Evolutionary conservation across 1,140 invertebrate species (phyloP), one percentile per base, ranked within the genome.

Genomic region (Sinella curviseta): DNA sequence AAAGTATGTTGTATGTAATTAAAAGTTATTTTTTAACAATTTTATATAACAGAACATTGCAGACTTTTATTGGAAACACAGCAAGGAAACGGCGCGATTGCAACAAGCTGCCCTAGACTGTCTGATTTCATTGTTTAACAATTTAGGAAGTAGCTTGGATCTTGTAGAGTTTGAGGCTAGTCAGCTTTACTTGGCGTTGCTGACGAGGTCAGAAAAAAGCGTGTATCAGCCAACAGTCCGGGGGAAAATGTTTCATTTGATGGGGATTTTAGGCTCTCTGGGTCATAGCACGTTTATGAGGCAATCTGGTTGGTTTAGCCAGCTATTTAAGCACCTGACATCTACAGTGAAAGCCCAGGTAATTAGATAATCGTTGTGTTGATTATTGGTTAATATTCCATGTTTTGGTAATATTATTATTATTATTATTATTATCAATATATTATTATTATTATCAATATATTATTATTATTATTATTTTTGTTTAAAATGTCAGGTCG

Each of bases 181-280:
- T n/a, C 26, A 54, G 17, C 74, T 83, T 33, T 83, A 83, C 39
- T 65, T 35, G 28, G 30, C 75, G 20, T 30, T 83, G 1, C 36
- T 81, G 28, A 26, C 26, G 12, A 12, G n/a, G 8, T 77, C 81
- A 0, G 81, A 81, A 65, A 79, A 78, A 54, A 65, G 65, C n/a
- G 28, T 30, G 1, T 82, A 65, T 75, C 74, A 78, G n/a, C 83
- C 83, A n/a, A 78, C 77, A 35, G 83, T 84, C 28, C n/a, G 83
- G 8, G 81, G 79, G 30, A 81, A 82, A 65, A 84, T 84, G 34
- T 78, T 84, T 73, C 67, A 79, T 26, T 35, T 77, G 14, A 30
- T 84, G 16, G 83, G 83, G 48, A 20, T 80, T 1, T 16, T 84
- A 1, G 79, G 78, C 0, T 28, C 39, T 14, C 28, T 78, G 12